Percentiles rank a stretch among this genome's conserved stretches.
Conservation (phyloP, 2,888 invertebrate species). For the Lutraria lutraria region DNA sequence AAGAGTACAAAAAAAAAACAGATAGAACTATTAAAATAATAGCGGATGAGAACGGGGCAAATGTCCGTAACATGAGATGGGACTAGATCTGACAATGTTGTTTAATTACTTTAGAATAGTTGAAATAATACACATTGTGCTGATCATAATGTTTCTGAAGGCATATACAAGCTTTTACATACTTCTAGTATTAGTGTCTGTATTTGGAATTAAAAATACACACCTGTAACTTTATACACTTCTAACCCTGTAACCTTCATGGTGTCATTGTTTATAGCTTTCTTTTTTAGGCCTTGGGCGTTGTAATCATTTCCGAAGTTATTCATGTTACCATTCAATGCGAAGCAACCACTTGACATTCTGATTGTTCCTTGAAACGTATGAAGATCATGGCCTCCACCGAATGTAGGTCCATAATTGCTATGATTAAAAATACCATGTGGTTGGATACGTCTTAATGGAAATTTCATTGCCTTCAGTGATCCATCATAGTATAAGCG, state of each 20-base stretch:
- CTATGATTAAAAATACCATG: background rate
- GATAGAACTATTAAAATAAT: too few species aligned
- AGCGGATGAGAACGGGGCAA: too few species aligned
- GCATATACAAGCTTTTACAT: too few species aligned
- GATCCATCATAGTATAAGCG: conserved; percentile 49
- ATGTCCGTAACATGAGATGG: too few species aligned
- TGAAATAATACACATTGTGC: too few species aligned
- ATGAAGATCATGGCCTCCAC: conserved; percentile 48
- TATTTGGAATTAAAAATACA: too few species aligned
- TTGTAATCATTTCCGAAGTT: conserved; percentile 31
- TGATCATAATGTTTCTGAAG: too few species aligned
- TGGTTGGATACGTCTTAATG: background rate
- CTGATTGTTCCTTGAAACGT: conserved; percentile 43
- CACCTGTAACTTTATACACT: background rate
- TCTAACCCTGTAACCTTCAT: conserved; percentile 68
- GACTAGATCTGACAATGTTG: too few species aligned
- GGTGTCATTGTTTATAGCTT: conserved; percentile 59
- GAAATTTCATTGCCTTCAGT: conserved; percentile 33
- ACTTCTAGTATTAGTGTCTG: too few species aligned
- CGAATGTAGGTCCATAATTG: conserved; percentile 61
- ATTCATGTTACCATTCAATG: conserved; percentile 43
- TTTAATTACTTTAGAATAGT: too few species aligned
- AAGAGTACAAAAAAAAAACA: too few species aligned
- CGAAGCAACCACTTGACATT: conserved; percentile 44
- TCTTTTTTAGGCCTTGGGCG: conserved; percentile 36